Evolutionary conservation across 2,888 invertebrate species (phyloP), one percentile per base, ranked within the genome.

Genomic region (Adela reaumurella): DNA sequence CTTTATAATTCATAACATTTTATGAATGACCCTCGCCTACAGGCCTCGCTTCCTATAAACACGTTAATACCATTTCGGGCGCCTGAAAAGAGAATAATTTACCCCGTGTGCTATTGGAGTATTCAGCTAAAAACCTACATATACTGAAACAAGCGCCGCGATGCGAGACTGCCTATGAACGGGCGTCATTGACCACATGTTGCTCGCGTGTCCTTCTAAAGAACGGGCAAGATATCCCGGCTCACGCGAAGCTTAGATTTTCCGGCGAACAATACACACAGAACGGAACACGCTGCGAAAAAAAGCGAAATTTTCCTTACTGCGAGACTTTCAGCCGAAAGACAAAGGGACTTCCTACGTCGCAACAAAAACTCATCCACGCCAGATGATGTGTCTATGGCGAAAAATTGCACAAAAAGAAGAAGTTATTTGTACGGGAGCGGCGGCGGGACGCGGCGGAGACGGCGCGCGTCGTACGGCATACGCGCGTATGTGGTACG

Each of bases 371-470:
- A 77, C 76, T 76, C 74, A 71, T 73, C 70, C 72, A 68, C 70
- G 73, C 71, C 70, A 72, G 70, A 76, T 74, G 74, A 74, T 74
- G 68, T 73, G 74, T 76, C 74, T 77, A 77, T 77, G 71, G 74
- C 70, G 72, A 72, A 71, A 70, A 72, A 74, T 73, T 72, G 69
- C 65, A 70, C 73, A 77, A 72, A 69, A 62, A 55, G 55, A 57
- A 63, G 68, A 65, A 65, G 62, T 65, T 35, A 35, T 35, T 35
- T 35, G 35, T 14, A 59, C 19, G 43, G n/a, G n/a, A n/a, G 67
- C 63, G 65, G 62, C 58, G 62, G 66, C 62, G 60, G 63, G 55
- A 49, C 50, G 56, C 52, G 24, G 4, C 5, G 5, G 24, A 8
- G 5, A 24, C 24, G 24, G 24, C 24, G 8, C 24, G 8, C 24